A percentile compares a stretch with the other conserved stretches of the same genome.
These are phyloP conservation scores for Nematopogon swammerdamellus DNA, from an alignment of 2,888 invertebrate species.

Conservation along the genomic window DNA sequence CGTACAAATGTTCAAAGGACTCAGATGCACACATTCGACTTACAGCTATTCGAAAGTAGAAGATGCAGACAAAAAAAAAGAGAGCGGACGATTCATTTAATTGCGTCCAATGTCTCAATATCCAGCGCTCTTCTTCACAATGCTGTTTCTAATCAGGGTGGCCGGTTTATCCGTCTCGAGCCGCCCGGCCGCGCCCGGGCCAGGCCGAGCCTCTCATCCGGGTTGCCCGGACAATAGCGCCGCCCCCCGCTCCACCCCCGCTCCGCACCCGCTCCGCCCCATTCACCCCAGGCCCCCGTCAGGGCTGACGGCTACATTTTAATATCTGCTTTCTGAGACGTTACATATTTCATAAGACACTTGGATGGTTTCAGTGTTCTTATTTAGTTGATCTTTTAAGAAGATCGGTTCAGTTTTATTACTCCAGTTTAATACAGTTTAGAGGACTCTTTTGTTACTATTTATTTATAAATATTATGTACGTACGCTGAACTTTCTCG, in stretches of 20 bases:
- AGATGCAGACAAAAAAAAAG: conserved; percentile 2
- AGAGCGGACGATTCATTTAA: conserved; percentile 18
- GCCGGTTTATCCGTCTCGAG: neutral
- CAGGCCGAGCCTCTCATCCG: neutral
- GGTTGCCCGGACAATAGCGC: conserved; percentile 1
- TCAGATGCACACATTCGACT: too few species aligned
- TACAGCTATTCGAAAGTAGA: too few species aligned
- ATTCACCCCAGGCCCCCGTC: neutral
- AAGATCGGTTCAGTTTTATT: too few species aligned
- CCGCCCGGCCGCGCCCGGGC: neutral
- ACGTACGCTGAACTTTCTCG: too few species aligned
- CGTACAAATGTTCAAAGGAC: too few species aligned
- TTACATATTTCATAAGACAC: neutral
- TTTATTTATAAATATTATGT: too few species aligned
- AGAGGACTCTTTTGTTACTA: too few species aligned
- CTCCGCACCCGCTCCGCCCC: too few species aligned
- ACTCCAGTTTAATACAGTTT: too few species aligned
- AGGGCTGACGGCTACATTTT: neutral
- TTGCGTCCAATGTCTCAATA: conserved; percentile 31
- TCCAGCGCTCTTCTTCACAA: conserved; percentile 2
- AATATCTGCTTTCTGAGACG: neutral
- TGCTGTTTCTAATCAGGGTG: conserved; percentile 6
- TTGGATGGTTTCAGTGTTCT: too few species aligned
- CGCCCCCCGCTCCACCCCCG: neutral
- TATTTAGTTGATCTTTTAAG: too few species aligned